A percentile compares a stretch with the other conserved stretches of the same genome.
Conservation (phyloP, 2,797 vertebrate genomes). For the Cryptoblepharus egeriae region DNA sequence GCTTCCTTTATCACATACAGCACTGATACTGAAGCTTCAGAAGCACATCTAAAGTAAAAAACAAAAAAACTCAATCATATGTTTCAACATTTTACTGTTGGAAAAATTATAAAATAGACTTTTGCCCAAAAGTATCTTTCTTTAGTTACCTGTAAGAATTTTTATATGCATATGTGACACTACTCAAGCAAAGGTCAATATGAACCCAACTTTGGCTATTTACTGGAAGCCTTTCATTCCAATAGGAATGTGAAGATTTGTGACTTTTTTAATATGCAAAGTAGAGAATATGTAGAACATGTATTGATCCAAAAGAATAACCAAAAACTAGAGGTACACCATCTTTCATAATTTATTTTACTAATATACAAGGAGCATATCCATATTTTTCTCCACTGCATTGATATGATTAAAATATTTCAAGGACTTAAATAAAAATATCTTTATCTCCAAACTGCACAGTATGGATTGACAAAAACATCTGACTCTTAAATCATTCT, state of each 20-base stretch:
- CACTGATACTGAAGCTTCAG: not conserved
- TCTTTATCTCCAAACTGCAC: not conserved
- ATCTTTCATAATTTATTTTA: not conserved
- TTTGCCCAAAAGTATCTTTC: not conserved
- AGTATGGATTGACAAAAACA: fast-evolving
- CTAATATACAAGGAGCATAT: not conserved
- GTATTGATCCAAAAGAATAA: not conserved
- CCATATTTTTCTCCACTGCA: not conserved
- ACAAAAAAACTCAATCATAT: not conserved
- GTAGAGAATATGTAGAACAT: not conserved
- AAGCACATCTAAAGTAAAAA: not conserved
- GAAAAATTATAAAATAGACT: not conserved
- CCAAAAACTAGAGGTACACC: not conserved
- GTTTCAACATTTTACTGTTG: not conserved
- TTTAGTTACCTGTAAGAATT: not conserved
- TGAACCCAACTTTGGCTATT: not conserved
- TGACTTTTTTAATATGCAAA: not conserved
- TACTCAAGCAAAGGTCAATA: not conserved
- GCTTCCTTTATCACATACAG: not conserved
- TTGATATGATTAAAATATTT: not conserved
- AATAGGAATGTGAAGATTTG: not conserved
- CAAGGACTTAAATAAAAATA: not conserved
- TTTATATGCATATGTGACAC: too few species aligned
- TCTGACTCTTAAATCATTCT: not conserved
- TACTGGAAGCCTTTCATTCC: not conserved